phyloP scores from a whole-genome alignment of 1,140 invertebrate genomes.

The Onthophagus taurus region DNA sequence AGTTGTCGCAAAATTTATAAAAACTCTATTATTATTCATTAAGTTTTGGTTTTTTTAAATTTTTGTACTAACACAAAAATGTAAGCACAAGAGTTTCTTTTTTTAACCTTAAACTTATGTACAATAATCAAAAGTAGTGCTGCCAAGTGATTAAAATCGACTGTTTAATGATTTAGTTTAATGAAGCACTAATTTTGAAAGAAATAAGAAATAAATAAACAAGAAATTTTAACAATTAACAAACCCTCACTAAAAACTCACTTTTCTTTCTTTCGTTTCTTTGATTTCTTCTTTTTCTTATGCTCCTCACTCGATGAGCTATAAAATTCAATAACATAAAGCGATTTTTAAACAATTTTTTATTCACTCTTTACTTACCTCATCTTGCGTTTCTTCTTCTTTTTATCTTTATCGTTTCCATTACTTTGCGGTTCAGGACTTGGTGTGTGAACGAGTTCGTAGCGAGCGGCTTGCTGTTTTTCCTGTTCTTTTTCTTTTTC shows the following conservation, averaged over 20 bases:
- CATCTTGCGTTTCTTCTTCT: conserved; percentile 43
- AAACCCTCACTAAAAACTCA: conserved; percentile 41
- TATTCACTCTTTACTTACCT: conserved; percentile 18
- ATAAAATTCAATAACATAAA: conserved; percentile 18
- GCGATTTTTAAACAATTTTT: background rate
- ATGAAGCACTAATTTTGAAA: too few relatives aligned
- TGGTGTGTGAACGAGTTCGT: conserved; percentile 57
- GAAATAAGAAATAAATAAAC: too few relatives aligned
- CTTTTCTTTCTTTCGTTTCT: conserved; percentile 60
- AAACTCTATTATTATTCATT: too few relatives aligned
- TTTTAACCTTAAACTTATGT: too few relatives aligned
- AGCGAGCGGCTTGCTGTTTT: conserved; percentile 43
- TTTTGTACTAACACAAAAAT: too few relatives aligned
- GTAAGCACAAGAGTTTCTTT: too few relatives aligned
- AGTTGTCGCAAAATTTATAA: too few relatives aligned
- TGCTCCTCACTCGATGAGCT: conserved; percentile 51
- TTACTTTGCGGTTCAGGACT: conserved; percentile 26
- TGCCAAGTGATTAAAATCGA: too few relatives aligned
- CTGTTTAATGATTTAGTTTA: too few relatives aligned
- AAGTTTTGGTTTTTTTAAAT: too few relatives aligned
- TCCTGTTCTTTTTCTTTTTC: conserved; percentile 50
- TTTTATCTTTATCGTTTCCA: conserved; percentile 30
- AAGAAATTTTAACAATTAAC: too few relatives aligned
- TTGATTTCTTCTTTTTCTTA: conserved; percentile 60
- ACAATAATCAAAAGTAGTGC: too few relatives aligned